Percentiles rank a stretch among this genome's conserved stretches.
Conservation (phyloP, 2,888 invertebrate genomes). For the Drosophila parthenogenetica region DNA sequence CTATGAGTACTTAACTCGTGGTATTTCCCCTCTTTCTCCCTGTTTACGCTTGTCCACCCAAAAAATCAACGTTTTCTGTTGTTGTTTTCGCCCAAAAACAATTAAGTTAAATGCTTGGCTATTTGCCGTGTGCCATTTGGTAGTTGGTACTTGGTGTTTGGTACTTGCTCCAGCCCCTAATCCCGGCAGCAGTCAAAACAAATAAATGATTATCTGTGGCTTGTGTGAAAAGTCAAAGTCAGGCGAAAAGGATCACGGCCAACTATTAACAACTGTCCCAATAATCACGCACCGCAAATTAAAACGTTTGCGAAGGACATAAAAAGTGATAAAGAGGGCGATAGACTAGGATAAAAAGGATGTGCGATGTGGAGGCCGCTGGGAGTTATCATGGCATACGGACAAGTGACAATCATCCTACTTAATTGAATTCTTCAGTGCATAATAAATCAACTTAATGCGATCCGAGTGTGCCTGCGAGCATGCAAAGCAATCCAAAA, state of each 20-base stretch:
- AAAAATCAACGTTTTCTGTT: slow-evolving; percentile 2
- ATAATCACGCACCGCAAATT: slow-evolving; percentile 72
- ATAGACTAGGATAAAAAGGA: not conserved
- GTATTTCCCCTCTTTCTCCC: not conserved
- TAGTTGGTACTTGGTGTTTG: not conserved
- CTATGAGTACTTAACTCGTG: no score
- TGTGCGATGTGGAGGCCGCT: slow-evolving; percentile 28
- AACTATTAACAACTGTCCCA: slow-evolving; percentile 74
- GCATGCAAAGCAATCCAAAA: slow-evolving; percentile 75
- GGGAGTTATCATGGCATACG: slow-evolving; percentile 78
- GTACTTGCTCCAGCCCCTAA: slow-evolving; percentile 25
- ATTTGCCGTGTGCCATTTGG: slow-evolving; percentile 18
- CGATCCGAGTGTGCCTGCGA: slow-evolving; percentile 78
- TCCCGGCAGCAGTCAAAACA: slow-evolving; percentile 58
- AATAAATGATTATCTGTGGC: slow-evolving; percentile 60
- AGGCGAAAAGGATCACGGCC: slow-evolving; percentile 47
- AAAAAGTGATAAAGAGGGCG: slow-evolving; percentile 12
- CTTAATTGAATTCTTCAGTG: slow-evolving; percentile 84
- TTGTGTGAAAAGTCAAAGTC: slow-evolving; percentile 7
- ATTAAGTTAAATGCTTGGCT: slow-evolving; percentile 15
- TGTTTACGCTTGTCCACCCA: not conserved
- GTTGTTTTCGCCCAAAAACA: not conserved
- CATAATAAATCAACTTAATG: slow-evolving; percentile 84
- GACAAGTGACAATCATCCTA: slow-evolving; percentile 84
- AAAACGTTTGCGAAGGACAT: slow-evolving; percentile 23